Evolutionary conservation across 2,888 invertebrate genomes (phyloP).

Genomic region (Sphaerophoria rueppellii): DNA sequence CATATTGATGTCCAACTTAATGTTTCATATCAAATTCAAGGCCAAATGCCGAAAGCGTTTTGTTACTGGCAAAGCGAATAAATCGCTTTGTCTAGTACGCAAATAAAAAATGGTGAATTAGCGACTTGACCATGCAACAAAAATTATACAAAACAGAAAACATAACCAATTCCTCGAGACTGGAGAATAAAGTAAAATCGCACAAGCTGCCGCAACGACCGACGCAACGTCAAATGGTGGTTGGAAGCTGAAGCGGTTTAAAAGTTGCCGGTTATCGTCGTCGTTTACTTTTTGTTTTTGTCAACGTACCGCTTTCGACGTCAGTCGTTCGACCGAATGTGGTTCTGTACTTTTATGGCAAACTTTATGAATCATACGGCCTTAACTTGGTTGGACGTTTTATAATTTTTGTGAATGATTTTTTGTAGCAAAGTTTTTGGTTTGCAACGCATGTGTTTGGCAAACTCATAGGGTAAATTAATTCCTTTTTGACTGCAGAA

Average conservation of each 20-base stretch:
- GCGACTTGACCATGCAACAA: constrained; percentile 61
- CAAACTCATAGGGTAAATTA: constrained; percentile 61
- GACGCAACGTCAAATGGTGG: constrained; percentile 20
- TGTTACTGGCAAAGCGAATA: constrained; percentile 50
- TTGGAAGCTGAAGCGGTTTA: constrained; percentile 29
- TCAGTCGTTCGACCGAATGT: constrained; percentile 51
- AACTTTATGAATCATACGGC: constrained; percentile 59
- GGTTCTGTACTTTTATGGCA: constrained; percentile 66
- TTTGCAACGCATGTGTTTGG: constrained; percentile 69
- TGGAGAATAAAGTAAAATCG: background rate
- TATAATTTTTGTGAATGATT: constrained; percentile 6
- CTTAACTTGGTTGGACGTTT: constrained; percentile 64
- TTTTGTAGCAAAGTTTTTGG: constrained; percentile 46
- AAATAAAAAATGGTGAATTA: constrained; percentile 24
- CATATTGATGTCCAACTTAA: constrained; percentile 45
- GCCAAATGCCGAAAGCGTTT: constrained; percentile 48
- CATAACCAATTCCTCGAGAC: constrained; percentile 50
- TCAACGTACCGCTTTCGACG: background rate
- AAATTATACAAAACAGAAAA: constrained; percentile 40
- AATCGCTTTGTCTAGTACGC: background rate
- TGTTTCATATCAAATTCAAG: constrained; percentile 62
- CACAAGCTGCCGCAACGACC: no score
- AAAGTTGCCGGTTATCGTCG: constrained; percentile 27
- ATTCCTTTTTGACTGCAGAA: constrained; percentile 57
- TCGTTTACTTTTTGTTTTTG: background rate